Conservation (phyloP, 2,797 vertebrate genomes). For the Myotis pilosus region DNA sequence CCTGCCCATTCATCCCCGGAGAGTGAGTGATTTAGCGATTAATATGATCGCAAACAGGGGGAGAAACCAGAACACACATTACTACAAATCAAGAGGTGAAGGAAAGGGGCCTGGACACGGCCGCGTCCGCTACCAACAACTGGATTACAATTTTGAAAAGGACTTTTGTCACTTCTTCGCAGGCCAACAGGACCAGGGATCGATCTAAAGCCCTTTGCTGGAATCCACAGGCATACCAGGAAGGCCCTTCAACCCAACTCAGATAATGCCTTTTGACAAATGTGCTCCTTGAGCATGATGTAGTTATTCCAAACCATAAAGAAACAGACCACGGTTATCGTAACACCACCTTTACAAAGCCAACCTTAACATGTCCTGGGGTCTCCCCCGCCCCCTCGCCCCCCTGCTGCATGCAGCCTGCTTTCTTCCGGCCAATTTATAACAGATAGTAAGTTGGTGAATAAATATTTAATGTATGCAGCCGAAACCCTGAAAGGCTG, state of each 20-base stretch:
- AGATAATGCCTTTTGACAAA: conserved; percentile 77
- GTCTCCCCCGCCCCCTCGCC: not conserved
- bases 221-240: conserved; percentile 59
- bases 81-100: conserved; percentile 60
- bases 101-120: conserved; percentile 48
- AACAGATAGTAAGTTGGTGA: conserved; percentile 70
- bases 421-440: conserved; percentile 66
- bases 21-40: conserved; percentile 53
- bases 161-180: conserved; percentile 68
- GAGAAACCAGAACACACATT: conserved; percentile 56
- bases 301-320: conserved; percentile 63
- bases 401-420: conserved; percentile 33
- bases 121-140: conserved; percentile 13
- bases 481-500: conserved; percentile 69
- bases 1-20: conserved; percentile 61
- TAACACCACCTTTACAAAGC: conserved; percentile 72
- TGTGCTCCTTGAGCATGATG: conserved; percentile 63
- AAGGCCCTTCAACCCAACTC: conserved; percentile 74
- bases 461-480: conserved; percentile 74
- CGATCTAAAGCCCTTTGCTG: conserved; percentile 62
- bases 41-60: conserved; percentile 45
- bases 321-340: conserved; percentile 31
- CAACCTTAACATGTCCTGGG: conserved; percentile 45
- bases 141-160: conserved; percentile 55
- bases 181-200: conserved; percentile 60